Percentiles rank a stretch among this genome's conserved stretches.
Evolutionary conservation across 37 sponge, comb jelly and placozoan genomes (phyloP).

Genomic region (Petrosia ficiformis): DNA sequence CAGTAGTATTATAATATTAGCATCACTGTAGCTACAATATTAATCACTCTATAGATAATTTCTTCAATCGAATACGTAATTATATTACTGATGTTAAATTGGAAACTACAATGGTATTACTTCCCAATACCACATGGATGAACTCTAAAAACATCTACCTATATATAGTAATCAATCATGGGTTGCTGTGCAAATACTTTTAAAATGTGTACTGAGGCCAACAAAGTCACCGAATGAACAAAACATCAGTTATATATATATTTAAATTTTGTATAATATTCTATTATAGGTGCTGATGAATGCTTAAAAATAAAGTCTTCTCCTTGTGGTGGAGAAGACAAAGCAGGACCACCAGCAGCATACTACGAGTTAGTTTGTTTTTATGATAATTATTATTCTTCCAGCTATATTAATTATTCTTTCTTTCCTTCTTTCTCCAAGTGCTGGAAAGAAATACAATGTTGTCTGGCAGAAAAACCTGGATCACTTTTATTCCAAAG

Average conservation of each 20-base stretch:
- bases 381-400: not conserved
- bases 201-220: no score
- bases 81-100: not conserved
- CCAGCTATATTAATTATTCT: not conserved
- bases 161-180: no score
- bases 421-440: not conserved
- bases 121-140: no score
- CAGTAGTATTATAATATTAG: no score
- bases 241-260: no score
- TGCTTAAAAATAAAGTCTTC: constrained; percentile 31
- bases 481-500: constrained; percentile 59
- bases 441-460: not conserved
- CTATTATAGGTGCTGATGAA: constrained; percentile 67
- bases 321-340: constrained; percentile 47
- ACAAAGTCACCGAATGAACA: no score
- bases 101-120: not conserved
- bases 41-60: no score
- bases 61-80: no score
- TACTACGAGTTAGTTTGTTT: constrained; percentile 26
- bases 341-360: constrained; percentile 13
- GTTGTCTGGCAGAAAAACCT: constrained; percentile 85
- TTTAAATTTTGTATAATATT: no score
- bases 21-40: no score
- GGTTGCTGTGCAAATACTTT: no score
- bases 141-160: no score